These are phyloP conservation scores for Grallaria varia DNA, from an alignment of 2,113 vertebrate genomes.

Conservation along the genomic window DNA sequence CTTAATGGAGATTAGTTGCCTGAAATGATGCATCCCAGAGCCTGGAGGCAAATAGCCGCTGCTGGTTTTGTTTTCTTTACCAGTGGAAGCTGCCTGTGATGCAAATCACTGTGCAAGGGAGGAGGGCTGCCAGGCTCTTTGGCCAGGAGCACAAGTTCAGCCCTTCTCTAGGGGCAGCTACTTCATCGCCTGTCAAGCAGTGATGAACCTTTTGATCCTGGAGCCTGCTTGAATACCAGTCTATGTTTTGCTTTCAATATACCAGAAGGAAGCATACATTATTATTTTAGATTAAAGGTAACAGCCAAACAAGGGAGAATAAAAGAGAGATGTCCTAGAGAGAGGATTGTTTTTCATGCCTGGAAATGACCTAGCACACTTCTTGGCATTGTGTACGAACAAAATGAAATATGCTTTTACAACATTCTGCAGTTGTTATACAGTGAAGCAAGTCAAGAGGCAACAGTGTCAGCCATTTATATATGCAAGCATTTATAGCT, in stretches of 20 bases:
- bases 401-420: background rate
- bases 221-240: background rate
- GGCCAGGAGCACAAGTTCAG: conserved; percentile 22
- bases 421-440: background rate
- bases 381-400: background rate
- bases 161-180: background rate
- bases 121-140: background rate
- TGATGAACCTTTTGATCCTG: conserved; percentile 23
- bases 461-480: background rate
- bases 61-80: conserved; percentile 22
- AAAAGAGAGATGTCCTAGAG: background rate
- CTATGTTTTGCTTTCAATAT: background rate
- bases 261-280: background rate
- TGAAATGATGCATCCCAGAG: background rate
- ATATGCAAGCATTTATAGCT: background rate
- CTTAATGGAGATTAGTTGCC: background rate
- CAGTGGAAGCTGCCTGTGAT: background rate
- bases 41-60: conserved; percentile 6
- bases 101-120: background rate
- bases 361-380: background rate
- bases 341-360: background rate
- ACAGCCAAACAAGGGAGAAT: background rate
- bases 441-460: background rate
- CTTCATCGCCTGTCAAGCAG: background rate
- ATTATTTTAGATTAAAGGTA: conserved; percentile 37